Evolutionary conservation across 2,797 vertebrate genomes (phyloP).

Genomic region (Mormyrus hasselquistii): DNA sequence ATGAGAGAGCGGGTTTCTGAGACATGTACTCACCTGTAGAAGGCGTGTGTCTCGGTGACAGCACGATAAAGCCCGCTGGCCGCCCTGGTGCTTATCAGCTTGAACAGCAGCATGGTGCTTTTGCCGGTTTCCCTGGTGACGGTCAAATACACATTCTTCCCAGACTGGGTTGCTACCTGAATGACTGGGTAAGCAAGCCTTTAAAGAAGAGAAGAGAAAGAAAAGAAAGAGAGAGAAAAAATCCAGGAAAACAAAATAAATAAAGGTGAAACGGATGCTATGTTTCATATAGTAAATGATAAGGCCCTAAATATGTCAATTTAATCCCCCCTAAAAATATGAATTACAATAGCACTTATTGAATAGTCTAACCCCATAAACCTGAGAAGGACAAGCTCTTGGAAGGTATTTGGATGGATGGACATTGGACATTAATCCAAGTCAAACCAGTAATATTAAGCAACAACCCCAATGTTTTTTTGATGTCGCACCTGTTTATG

Average conservation of each 20-base stretch:
- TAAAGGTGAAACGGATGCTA: neutral
- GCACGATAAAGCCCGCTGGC: constrained; percentile 93
- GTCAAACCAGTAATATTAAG: neutral
- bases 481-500: constrained; percentile 73
- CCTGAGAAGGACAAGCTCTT: neutral
- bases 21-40: constrained; percentile 77
- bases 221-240: neutral
- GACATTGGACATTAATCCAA: neutral
- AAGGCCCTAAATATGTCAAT: neutral
- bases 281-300: neutral
- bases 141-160: constrained; percentile 91
- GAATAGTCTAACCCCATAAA: neutral
- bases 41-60: constrained; percentile 94
- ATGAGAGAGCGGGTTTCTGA: neutral
- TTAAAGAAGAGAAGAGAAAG: neutral
- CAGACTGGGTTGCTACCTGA: constrained; percentile 96
- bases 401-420: neutral
- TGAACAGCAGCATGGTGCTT: constrained; percentile 86
- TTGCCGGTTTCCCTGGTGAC: constrained; percentile 90
- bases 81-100: constrained; percentile 91
- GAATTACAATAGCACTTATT: neutral
- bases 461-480: neutral
- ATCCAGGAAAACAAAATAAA: neutral
- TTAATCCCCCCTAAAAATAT: neutral
- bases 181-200: constrained; percentile 94